phyloP scores from a whole-genome alignment of 1,140 invertebrate genomes.

The Drosophila punjabiensis region DNA sequence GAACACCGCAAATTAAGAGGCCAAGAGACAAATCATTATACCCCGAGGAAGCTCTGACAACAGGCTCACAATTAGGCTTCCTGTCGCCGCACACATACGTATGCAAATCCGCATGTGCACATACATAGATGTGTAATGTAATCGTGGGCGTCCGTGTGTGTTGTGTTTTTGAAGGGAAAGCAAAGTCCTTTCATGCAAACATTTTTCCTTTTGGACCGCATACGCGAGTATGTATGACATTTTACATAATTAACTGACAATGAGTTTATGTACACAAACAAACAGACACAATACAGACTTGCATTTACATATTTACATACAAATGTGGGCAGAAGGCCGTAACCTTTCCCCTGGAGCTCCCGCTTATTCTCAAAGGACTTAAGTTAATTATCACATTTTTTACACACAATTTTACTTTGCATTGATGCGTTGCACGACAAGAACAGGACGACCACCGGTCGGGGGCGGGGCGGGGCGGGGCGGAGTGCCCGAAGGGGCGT shows the following conservation, averaged over 20 bases:
- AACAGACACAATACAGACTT: constrained; percentile 26
- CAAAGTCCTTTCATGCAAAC: constrained; percentile 61
- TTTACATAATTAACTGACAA: constrained; percentile 83
- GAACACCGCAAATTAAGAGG: background rate
- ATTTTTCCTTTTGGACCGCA: constrained; percentile 36
- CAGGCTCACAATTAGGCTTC: constrained; percentile 37
- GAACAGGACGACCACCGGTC: constrained; percentile 9
- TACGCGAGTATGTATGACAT: constrained; percentile 47
- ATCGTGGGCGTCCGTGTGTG: constrained; percentile 33
- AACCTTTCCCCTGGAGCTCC: constrained; percentile 37
- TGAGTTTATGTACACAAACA: constrained; percentile 57
- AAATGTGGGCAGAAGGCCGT: constrained; percentile 25
- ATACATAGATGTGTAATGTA: constrained; percentile 18
- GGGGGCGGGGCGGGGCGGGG: background rate
- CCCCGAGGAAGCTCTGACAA: constrained; percentile 2
- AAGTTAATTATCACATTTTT: constrained; percentile 83
- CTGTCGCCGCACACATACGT: constrained; percentile 5
- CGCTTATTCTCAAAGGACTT: constrained; percentile 70
- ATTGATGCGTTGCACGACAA: constrained; percentile 65
- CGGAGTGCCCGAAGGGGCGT: constrained; percentile 1
- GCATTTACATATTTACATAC: constrained; percentile 25
- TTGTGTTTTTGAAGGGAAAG: constrained; percentile 50
- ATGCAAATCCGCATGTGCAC: constrained; percentile 1
- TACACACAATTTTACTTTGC: constrained; percentile 83
- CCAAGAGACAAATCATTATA: constrained; percentile 16